A percentile compares a stretch with the other conserved stretches of the same genome.
Evolutionary conservation across 2,797 vertebrate genomes (phyloP).

Genomic region (Molossus molossus): DNA sequence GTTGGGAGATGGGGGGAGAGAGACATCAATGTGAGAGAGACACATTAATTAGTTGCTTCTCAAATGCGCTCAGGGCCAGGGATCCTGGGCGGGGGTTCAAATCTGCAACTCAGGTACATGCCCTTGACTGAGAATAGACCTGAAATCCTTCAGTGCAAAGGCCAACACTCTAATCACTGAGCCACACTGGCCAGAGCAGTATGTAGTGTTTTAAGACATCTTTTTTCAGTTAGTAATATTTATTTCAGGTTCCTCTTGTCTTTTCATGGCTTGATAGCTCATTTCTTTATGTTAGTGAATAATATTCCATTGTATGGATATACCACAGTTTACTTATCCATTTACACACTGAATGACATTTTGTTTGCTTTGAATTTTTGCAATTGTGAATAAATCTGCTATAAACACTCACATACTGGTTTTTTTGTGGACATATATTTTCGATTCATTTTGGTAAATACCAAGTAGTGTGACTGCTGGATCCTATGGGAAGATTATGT

Average conservation of each 20-base stretch:
- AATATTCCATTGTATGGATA: background rate
- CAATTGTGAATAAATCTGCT: background rate
- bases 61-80: too few species aligned
- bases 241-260: background rate
- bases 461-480: background rate
- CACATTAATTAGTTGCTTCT: background rate
- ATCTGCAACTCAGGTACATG: background rate
- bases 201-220: background rate
- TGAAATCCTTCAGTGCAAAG: background rate
- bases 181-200: background rate
- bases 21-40: background rate
- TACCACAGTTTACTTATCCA: background rate
- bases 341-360: background rate
- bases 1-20: too few species aligned
- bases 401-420: background rate
- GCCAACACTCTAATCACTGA: background rate
- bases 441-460: background rate
- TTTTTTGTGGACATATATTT: background rate
- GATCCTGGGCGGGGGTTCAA: background rate
- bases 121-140: background rate
- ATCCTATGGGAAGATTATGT: background rate
- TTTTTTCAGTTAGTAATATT: background rate
- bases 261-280: slow-evolving; percentile 34
- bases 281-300: background rate
- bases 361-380: slow-evolving; percentile 21